Base-by-base conservation (phyloP, 2,888 invertebrate genomes). In the Eristalis arbustorum region DNA sequence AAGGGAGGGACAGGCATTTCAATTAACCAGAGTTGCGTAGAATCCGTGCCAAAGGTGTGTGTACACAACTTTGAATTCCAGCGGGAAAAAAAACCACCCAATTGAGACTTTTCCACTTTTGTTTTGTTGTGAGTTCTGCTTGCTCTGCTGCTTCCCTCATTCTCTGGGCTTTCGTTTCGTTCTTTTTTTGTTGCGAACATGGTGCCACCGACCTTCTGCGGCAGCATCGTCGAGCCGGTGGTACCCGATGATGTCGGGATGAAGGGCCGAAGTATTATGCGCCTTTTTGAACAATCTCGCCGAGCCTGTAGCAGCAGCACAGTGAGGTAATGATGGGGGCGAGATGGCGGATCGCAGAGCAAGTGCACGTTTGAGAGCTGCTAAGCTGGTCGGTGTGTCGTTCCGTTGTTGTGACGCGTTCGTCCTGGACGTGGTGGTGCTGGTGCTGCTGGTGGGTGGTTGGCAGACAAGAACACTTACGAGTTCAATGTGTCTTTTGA, bases 121-220 rank as follows among this genome's bases (percentile, higher is more conserved):
- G 71, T 69, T 64, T 64, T 64, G 73, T 83, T 69, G 84, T 49
- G 18, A 66, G 62, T 25, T 57, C 18, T 49, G 49, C 31, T 31
- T 31, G 31, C 31, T n/a, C 18, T 49, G 18, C n/a, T n/a, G 5
- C 18, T 14, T 42, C 42, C 4, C 42, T n/a, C 40, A 42, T 42
- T 49, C 18, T n/a, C 49, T 4, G n/a, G 18, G n/a, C 4, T n/a
- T 57, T 68, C 28, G 31, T 71, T 13, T 18, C 64, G 5, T 61
- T 61, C 34, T 67, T 56, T 2, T 63, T 77, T 66, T 72, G 25
- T 42, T 57, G 61, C 61, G 76, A 73, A 73, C 31, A 49, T 42
- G 34, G 62, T 84, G 84, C 71, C 80, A 84, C 67, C 84, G 75
- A 84, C 80, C 84, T 84, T 84, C 42, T 42, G 42, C 37, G 66